A percentile compares a stretch with the other conserved stretches of the same genome.
Evolutionary conservation across 2,888 invertebrate genomes (phyloP).

Genomic region (Tillus elongatus): DNA sequence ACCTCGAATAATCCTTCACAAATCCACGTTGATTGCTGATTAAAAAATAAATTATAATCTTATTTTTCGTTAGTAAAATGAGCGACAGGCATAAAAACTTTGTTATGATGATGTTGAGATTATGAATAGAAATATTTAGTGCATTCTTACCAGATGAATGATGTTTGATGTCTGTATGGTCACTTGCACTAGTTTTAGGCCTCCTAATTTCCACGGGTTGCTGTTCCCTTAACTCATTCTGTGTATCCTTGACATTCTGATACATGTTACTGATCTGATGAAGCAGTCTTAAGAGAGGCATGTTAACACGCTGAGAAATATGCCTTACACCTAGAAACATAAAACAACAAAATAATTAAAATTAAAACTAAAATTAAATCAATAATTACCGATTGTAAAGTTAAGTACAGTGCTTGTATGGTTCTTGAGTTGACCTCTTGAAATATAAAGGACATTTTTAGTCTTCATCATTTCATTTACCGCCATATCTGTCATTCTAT

Average conservation of each 20-base stretch:
- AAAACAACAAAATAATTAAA: no score
- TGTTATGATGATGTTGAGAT: no score
- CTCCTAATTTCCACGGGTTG: constrained; percentile 42
- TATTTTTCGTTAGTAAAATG: no score
- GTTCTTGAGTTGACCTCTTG: constrained; percentile 77
- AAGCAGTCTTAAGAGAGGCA: constrained; percentile 83
- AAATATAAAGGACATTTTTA: constrained; percentile 78
- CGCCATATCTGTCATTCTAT: constrained; percentile 82
- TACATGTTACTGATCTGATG: constrained; percentile 98
- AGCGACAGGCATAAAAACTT: no score
- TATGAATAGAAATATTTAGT: no score
- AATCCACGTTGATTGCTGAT: no score
- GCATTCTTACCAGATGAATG: constrained; percentile 53
- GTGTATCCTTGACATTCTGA: constrained; percentile 92
- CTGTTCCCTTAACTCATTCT: constrained; percentile 77
- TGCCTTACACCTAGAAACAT: constrained; percentile 70
- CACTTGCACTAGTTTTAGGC: constrained; percentile 38
- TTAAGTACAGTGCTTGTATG: constrained; percentile 88
- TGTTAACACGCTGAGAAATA: constrained; percentile 93
- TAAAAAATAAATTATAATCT: no score
- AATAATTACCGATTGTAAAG: constrained; percentile 51
- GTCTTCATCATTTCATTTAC: constrained; percentile 76
- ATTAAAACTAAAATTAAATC: not conserved
- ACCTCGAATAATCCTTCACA: no score
- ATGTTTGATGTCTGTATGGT: constrained; percentile 47